phyloP scores from a whole-genome alignment of 2,888 invertebrate genomes.

The Venusia cambrica region DNA sequence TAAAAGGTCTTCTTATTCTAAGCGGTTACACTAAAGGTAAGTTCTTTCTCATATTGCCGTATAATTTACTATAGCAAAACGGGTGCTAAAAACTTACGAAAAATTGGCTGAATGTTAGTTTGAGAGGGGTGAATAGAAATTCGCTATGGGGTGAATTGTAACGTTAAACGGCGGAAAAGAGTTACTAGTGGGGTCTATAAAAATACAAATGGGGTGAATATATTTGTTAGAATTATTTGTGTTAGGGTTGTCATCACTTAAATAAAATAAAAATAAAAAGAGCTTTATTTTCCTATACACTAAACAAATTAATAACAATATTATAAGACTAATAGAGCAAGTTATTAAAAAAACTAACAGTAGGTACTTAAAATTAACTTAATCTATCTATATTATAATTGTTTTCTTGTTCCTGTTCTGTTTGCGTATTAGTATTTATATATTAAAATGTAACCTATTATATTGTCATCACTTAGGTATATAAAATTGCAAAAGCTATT shows the following conservation, averaged over 20 bases:
- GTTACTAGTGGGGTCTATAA: background rate
- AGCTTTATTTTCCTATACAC: background rate
- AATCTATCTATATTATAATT: too few relatives aligned
- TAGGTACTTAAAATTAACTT: too few relatives aligned
- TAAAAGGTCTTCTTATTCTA: background rate
- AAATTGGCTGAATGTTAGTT: background rate
- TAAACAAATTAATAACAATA: too few relatives aligned
- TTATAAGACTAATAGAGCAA: too few relatives aligned
- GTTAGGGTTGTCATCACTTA: constrained; percentile 1
- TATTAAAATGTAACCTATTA: too few relatives aligned
- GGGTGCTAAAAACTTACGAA: background rate
- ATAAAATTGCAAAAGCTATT: too few relatives aligned
- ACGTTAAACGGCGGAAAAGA: background rate
- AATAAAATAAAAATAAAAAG: background rate
- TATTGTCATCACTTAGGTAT: too few relatives aligned
- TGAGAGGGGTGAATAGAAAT: constrained; percentile 1
- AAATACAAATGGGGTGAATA: background rate
- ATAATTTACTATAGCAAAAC: background rate
- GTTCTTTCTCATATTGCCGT: background rate
- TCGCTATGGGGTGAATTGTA: background rate
- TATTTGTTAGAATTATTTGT: background rate
- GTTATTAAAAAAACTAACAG: too few relatives aligned
- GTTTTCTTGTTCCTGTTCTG: too few relatives aligned
- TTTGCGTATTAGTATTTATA: too few relatives aligned
- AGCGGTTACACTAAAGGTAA: background rate